These are phyloP conservation scores for Agrypnia vestita DNA, from an alignment of 1,140 invertebrate genomes.

Conservation along the genomic window DNA sequence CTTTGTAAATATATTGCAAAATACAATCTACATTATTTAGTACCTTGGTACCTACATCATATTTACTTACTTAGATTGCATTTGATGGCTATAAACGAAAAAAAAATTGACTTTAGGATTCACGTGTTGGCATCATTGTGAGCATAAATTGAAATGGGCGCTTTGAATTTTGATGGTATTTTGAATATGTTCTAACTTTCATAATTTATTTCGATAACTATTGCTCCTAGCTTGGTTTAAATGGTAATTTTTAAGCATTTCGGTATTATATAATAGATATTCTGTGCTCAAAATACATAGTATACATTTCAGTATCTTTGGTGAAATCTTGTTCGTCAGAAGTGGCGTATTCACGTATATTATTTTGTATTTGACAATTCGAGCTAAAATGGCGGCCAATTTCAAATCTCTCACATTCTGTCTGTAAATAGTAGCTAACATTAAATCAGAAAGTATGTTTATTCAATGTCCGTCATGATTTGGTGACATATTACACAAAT, in stretches of 20 bases:
- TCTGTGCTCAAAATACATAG: neutral
- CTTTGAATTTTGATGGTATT: conserved; percentile 49
- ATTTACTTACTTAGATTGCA: too few relatives aligned
- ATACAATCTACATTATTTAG: too few relatives aligned
- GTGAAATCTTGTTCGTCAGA: conserved; percentile 45
- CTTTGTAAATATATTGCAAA: too few relatives aligned
- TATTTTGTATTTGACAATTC: conserved; percentile 54
- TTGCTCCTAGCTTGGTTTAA: conserved; percentile 13
- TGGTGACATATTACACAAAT: conserved; percentile 8
- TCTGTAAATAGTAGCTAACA: conserved; percentile 27
- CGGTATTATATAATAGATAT: neutral
- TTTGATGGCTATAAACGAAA: too few relatives aligned
- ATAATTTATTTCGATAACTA: conserved; percentile 17
- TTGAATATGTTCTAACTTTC: conserved; percentile 43
- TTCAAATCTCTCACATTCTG: conserved; percentile 49
- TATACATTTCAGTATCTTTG: neutral
- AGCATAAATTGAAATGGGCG: conserved; percentile 55
- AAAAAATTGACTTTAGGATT: neutral
- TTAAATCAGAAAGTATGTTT: conserved; percentile 22
- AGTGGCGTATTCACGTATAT: conserved; percentile 51
- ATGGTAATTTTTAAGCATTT: neutral
- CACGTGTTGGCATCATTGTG: conserved; percentile 40
- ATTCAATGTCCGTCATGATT: conserved; percentile 23
- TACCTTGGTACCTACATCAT: too few relatives aligned
- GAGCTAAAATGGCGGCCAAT: conserved; percentile 58